Percentiles rank a stretch among this genome's conserved stretches.
Conservation (phyloP, 2,113 vertebrate genomes). For the Theristicus caerulescens region DNA sequence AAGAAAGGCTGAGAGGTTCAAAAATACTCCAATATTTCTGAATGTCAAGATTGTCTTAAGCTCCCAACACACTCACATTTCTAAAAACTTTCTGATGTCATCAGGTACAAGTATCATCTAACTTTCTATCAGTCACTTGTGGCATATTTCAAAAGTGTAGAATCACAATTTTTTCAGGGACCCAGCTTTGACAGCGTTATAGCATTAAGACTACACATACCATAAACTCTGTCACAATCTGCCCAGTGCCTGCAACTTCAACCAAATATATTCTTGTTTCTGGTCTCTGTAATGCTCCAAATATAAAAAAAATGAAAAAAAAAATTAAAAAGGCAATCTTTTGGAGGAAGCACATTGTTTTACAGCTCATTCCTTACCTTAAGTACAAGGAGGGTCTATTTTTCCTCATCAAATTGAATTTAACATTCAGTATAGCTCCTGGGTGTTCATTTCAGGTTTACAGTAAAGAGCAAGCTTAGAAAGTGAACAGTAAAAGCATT, state of each 20-base stretch:
- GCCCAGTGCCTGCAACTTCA: background rate
- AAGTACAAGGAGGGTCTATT: background rate
- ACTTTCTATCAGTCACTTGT: background rate
- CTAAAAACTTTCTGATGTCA: background rate
- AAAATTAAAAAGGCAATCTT: background rate
- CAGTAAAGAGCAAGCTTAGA: background rate
- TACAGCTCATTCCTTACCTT: background rate
- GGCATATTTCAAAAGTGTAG: background rate
- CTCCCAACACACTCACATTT: background rate
- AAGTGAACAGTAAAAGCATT: background rate
- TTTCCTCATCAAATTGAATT: background rate
- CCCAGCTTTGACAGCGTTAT: background rate
- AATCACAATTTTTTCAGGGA: background rate
- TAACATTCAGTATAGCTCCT: background rate
- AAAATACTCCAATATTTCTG: background rate
- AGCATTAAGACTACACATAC: background rate
- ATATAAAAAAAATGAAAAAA: background rate
- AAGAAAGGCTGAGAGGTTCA: background rate
- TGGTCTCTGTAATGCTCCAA: background rate
- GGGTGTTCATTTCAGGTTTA: background rate
- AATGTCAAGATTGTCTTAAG: background rate
- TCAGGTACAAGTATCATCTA: background rate
- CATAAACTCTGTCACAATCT: background rate
- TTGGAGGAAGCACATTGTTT: background rate
- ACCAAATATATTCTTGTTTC: background rate